Conservation (phyloP, 2,797 vertebrate species). For the Cyprinella venusta region DNA sequence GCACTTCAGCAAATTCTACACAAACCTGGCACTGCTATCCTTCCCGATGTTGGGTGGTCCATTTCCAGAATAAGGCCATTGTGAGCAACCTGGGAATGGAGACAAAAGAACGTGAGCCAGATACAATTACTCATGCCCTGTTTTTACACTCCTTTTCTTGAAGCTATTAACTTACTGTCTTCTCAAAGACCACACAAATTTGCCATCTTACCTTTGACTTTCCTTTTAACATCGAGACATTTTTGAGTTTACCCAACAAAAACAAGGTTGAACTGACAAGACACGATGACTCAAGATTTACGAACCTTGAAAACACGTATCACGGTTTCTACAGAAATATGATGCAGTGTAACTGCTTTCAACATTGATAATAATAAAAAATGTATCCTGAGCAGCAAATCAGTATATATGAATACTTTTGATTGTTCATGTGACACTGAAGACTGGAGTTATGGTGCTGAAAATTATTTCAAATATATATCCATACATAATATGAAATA, state of each 20-base stretch:
- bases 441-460: neutral
- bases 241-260: slow-evolving; percentile 5
- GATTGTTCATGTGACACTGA: neutral
- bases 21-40: slow-evolving; percentile 84
- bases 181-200: slow-evolving; percentile 19
- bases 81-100: slow-evolving; percentile 76
- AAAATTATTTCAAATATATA: neutral
- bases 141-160: slow-evolving; percentile 16
- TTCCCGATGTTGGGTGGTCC: slow-evolving; percentile 82
- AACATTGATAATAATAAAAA: neutral
- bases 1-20: slow-evolving; percentile 53
- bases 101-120: slow-evolving; percentile 39
- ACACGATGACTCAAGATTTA: slow-evolving; percentile 2
- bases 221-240: neutral
- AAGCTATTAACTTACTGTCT: slow-evolving; percentile 32
- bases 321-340: neutral
- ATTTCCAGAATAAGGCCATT: slow-evolving; percentile 85
- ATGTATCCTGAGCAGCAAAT: neutral
- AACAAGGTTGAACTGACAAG: slow-evolving; percentile 46
- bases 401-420: neutral
- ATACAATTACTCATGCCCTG: slow-evolving; percentile 42
- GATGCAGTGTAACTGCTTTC: neutral
- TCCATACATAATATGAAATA: neutral
- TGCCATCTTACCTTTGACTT: slow-evolving; percentile 17
- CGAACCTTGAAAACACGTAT: neutral